phyloP scores from a whole-genome alignment of 1,140 invertebrate species.

The Drosophila tropicalis region DNA sequence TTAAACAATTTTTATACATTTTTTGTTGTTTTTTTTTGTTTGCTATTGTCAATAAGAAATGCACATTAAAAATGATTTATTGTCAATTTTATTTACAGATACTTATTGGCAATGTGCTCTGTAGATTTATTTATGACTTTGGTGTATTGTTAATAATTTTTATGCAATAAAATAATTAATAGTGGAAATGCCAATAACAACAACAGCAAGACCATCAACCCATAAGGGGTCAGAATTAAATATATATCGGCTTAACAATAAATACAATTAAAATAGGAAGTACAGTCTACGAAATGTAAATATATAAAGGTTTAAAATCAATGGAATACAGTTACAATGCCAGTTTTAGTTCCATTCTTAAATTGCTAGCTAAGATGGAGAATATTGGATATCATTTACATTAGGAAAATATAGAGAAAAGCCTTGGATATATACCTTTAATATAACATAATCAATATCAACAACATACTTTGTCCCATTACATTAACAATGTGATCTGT shows the following conservation, averaged over 20 bases:
- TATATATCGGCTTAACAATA: slow-evolving; percentile 56
- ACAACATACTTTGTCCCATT: too few species aligned
- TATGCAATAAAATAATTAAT: slow-evolving; percentile 62
- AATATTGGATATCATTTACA: too few species aligned
- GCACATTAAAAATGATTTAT: slow-evolving; percentile 62
- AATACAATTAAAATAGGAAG: slow-evolving; percentile 35
- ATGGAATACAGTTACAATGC: too few species aligned
- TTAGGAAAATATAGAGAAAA: too few species aligned
- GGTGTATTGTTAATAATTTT: slow-evolving; percentile 58
- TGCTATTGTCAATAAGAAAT: slow-evolving; percentile 25
- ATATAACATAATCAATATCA: too few species aligned
- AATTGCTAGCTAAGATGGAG: too few species aligned
- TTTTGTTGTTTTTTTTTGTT: too few species aligned
- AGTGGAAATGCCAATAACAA: slow-evolving; percentile 22
- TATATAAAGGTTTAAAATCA: not conserved
- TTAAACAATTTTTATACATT: slow-evolving; percentile 24
- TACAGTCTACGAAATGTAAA: slow-evolving; percentile 17
- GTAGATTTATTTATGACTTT: slow-evolving; percentile 72
- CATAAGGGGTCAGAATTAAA: slow-evolving; percentile 43
- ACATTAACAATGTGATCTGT: too few species aligned
- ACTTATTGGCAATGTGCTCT: slow-evolving; percentile 29
- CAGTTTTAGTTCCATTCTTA: too few species aligned
- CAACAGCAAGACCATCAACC: slow-evolving; percentile 5
- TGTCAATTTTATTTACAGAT: slow-evolving; percentile 36
- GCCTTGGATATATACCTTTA: too few species aligned